Base-by-base conservation (phyloP, 2,113 vertebrate species). In the Bufo bufo region DNA sequence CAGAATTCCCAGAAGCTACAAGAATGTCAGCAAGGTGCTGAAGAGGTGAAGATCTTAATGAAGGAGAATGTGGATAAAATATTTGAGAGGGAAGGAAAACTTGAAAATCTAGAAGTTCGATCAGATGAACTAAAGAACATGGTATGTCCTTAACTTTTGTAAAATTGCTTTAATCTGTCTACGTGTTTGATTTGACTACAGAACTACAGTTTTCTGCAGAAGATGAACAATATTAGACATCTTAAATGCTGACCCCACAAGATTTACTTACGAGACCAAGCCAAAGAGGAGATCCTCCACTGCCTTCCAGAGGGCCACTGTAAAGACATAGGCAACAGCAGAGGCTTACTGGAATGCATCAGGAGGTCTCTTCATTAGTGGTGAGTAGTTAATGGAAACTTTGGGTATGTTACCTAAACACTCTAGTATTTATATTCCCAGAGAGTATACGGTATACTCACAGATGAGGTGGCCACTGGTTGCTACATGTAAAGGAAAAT, bases 21-120 rank as follows among this genome's bases (percentile, higher is more conserved):
- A 56, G 82, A 0, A 52, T 94, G 94, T 86, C 93, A 93, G 90
- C 86, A 1, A 45, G 89, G 92, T 72, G 91, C 93, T 0, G 92
- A 93, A 0, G 92, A 93, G 54, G 93, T 94, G 90, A 90, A 91
- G 0, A 90, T 92, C 79, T 92, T 95, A 82, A 95, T 95, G 94
- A 85, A 90, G 45, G 87, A 90, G 23, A 95, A 95, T 87, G 90
- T 90, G 1, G 71, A 54, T 11, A 93, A 92, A 77, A 93, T 92
- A 23, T 85, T 94, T 90, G 94, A 94, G 20, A 92, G 94, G 0
- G 93, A 93, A 0, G 93, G 85, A 20, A 94, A 94, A 49, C 90
- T 95, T 14, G 6, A 77, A 0, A 91, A 93, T 0, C 91, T 95
- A 82, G 91, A 94, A 14, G 83, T 75, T 54, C 90, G 94, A 1